Conservation (phyloP, 2,797 vertebrate genomes). For the Protosalanx chinensis region DNA sequence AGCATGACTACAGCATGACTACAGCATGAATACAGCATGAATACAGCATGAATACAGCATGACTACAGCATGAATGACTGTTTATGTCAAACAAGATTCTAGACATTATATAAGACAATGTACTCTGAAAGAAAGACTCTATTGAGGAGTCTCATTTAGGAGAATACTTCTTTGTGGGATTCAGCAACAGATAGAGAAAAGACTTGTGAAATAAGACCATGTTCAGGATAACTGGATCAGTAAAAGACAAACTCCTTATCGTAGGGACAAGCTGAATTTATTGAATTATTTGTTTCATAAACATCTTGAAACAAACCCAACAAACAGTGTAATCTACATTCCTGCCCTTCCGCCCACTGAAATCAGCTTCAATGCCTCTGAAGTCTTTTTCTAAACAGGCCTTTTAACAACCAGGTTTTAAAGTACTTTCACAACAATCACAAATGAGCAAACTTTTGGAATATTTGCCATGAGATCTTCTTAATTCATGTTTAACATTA, state of each 20-base stretch:
- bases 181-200: too few relatives aligned
- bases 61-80: background rate
- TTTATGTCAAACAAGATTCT: too few relatives aligned
- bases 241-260: background rate
- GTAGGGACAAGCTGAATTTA: slow-evolving; percentile 41
- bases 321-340: slow-evolving; percentile 5
- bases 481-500: slow-evolving; percentile 40
- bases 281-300: slow-evolving; percentile 36
- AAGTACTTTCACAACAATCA: too few relatives aligned
- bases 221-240: too few relatives aligned
- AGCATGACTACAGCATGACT: too few relatives aligned
- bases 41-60: too few relatives aligned
- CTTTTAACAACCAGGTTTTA: background rate
- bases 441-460: slow-evolving; percentile 3
- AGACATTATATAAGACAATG: too few relatives aligned
- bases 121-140: background rate
- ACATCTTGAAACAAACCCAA: slow-evolving; percentile 23
- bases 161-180: background rate
- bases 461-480: slow-evolving; percentile 22
- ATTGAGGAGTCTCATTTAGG: background rate
- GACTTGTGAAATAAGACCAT: too few relatives aligned
- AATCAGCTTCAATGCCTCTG: slow-evolving; percentile 7
- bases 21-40: too few relatives aligned
- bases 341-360: background rate
- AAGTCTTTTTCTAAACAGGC: background rate